Base-by-base conservation (phyloP, 2,888 invertebrate species). In the Acronicta leporina region DNA sequence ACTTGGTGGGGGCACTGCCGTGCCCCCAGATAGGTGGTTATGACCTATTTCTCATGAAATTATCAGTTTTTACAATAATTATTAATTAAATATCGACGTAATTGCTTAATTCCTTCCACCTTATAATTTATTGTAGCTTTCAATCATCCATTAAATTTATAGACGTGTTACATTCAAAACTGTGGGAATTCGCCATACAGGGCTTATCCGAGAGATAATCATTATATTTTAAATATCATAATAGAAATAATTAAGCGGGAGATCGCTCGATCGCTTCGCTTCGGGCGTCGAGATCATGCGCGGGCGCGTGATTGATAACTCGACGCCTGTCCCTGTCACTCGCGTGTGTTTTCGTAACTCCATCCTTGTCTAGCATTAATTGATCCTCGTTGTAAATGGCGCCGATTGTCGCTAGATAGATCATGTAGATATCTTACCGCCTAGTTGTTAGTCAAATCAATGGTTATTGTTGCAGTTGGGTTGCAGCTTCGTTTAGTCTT, bases 261-360 rank as follows among this genome's bases (percentile, higher is more conserved):
- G 89, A 92, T 91, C 87, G 87, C 80, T 84, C 85, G 88, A 91
- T 91, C 86, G 92, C 94, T 89, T 91, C 86, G 92, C 94, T 89
- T 80, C 86, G 66, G 86, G 94, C 93, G 82, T 81, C 82, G 79
- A 85, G 84, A 90, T 91, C 89, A 89, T 89, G 92, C 89, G 90
- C 91, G 84, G 89, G 88, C 91, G 87, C 87, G 84, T 94, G 94
- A 94, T 94, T 93, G 94, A 94, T 94, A 94, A 90, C 92, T 86
- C 69, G 64, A 76, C 77, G 64, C 72, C 71, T 68, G 67, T 88
- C 90, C 85, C 86, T 72, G 75, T 89, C 82, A 63, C 51, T 59
- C 78, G 33, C 67, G 27, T 35, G 11, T n/a, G 46, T 47, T 73
- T 66, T 13, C 27, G 14, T 75, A 81, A 81, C 13, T 68, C 65